These are phyloP conservation scores for Mythimna vitellina DNA, from an alignment of 2,888 invertebrate species.

Conservation along the genomic window DNA sequence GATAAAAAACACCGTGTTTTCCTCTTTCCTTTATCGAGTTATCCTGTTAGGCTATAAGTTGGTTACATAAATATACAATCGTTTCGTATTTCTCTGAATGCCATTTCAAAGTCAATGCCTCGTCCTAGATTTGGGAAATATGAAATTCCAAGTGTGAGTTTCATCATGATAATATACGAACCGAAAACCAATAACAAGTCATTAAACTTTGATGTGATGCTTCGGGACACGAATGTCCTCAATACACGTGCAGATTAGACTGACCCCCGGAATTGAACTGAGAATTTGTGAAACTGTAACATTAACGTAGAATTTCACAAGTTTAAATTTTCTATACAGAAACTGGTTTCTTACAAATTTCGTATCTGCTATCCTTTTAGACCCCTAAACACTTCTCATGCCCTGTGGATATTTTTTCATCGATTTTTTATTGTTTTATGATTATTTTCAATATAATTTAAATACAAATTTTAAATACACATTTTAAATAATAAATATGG, in stretches of 20 bases:
- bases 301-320: neutral
- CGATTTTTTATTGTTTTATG: no score
- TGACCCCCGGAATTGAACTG: neutral
- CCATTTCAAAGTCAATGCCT: constrained; percentile 62
- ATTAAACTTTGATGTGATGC: constrained; percentile 9
- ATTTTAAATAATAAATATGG: no score
- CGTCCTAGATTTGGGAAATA: constrained; percentile 52
- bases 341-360: neutral
- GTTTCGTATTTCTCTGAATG: constrained; percentile 26
- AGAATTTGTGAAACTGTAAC: neutral
- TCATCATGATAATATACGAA: constrained; percentile 18
- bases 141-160: constrained; percentile 48
- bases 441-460: no score
- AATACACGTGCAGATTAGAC: constrained; percentile 2
- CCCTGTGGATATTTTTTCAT: no score
- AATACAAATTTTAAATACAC: no score
- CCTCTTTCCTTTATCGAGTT: neutral
- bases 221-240: constrained; percentile 5
- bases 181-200: constrained; percentile 33
- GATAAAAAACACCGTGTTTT: constrained; percentile 3
- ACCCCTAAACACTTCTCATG: no score
- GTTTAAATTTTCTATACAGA: neutral
- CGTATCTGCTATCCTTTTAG: no score
- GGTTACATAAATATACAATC: constrained; percentile 23
- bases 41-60: constrained; percentile 35